Evolutionary conservation across 2,113 vertebrate genomes (phyloP).

Genomic region (Diadophis punctatus): DNA sequence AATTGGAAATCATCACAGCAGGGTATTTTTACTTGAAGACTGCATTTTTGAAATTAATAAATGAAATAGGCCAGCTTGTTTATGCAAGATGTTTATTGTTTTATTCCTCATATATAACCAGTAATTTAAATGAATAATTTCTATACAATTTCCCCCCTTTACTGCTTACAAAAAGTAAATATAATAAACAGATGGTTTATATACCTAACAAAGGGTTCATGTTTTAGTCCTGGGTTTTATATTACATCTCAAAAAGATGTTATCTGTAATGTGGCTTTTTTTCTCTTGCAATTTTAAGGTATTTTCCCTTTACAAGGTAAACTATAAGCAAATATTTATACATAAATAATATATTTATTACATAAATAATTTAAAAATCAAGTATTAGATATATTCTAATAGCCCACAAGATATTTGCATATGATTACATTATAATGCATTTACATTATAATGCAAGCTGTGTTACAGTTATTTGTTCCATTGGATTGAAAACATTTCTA

Average conservation of each 20-base stretch:
- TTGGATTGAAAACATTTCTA: background rate
- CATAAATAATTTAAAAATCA: background rate
- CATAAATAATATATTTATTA: too few relatives aligned
- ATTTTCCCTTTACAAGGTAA: background rate
- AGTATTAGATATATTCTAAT: background rate
- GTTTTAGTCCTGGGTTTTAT: background rate
- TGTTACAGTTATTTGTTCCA: background rate
- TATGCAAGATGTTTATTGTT: background rate
- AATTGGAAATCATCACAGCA: slow-evolving; percentile 26
- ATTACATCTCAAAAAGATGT: background rate
- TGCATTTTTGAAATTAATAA: background rate
- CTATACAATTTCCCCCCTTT: background rate
- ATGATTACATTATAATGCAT: background rate
- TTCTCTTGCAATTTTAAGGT: background rate
- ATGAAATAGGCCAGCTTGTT: background rate
- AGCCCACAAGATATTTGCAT: background rate
- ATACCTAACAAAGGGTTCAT: background rate
- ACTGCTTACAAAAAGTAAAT: background rate
- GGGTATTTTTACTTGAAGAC: background rate
- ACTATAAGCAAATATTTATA: background rate
- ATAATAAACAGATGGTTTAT: background rate
- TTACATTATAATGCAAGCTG: too few relatives aligned
- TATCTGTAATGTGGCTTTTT: background rate
- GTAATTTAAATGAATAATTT: background rate
- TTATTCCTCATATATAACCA: background rate